These are phyloP conservation scores for Noctilio leporinus DNA, from an alignment of 2,113 vertebrate species.

Conservation along the genomic window DNA sequence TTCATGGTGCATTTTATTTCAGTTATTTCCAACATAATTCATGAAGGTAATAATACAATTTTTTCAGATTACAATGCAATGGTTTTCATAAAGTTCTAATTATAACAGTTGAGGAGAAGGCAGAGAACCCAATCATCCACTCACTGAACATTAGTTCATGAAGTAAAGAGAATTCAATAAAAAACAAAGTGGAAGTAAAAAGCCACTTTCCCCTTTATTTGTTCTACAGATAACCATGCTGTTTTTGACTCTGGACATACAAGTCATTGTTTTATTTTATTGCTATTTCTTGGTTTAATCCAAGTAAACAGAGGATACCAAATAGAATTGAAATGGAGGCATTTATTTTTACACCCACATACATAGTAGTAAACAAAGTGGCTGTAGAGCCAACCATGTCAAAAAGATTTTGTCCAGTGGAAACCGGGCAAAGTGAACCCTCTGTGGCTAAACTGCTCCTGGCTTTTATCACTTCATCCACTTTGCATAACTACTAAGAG, in stretches of 20 bases:
- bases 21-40: neutral
- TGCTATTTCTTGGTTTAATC: neutral
- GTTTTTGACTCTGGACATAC: neutral
- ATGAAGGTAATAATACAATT: neutral
- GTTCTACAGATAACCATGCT: neutral
- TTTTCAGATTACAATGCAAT: neutral
- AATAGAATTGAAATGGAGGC: neutral
- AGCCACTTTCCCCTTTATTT: neutral
- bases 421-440: neutral
- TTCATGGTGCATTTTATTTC: neutral
- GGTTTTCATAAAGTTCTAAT: neutral
- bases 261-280: neutral
- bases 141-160: neutral
- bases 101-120: neutral
- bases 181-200: neutral
- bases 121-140: neutral
- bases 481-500: neutral
- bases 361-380: fast-evolving
- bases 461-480: neutral
- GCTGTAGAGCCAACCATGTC: neutral
- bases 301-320: neutral
- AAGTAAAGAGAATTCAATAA: neutral
- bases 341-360: neutral
- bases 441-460: neutral
- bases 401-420: neutral